Conservation (phyloP, 2,888 invertebrate genomes). For the Tricholauxania praeusta region DNA sequence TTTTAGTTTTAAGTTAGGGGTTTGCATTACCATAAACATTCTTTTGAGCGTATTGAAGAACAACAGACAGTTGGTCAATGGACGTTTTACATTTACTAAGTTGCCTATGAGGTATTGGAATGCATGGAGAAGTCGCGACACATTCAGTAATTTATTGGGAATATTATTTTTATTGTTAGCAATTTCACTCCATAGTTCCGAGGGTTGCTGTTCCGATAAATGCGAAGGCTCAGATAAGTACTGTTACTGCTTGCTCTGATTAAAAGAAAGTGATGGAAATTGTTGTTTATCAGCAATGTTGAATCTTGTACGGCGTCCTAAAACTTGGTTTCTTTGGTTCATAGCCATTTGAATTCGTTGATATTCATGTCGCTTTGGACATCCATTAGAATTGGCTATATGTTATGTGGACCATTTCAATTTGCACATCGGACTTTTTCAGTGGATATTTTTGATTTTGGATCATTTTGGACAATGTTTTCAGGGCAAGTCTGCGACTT, state of each 20-base stretch:
- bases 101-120: too few relatives aligned
- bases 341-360: too few relatives aligned
- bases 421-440: constrained; percentile 4
- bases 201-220: too few relatives aligned
- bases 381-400: constrained; percentile 4
- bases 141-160: neutral
- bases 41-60: constrained; percentile 6
- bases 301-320: too few relatives aligned
- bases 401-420: constrained; percentile 1
- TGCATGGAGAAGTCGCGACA: constrained; percentile 4
- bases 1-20: neutral
- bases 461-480: too few relatives aligned
- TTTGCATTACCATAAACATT: constrained; percentile 1
- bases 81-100: constrained; percentile 1
- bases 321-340: too few relatives aligned
- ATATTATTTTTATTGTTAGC: constrained; percentile 3
- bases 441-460: neutral
- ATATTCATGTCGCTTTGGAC: constrained; percentile 4
- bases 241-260: neutral
- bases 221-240: too few relatives aligned
- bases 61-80: constrained; percentile 4
- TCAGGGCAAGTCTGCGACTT: too few relatives aligned
- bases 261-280: too few relatives aligned
- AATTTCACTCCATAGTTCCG: too few relatives aligned
- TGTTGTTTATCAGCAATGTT: too few relatives aligned